Evolutionary conservation across 2,797 vertebrate genomes (phyloP).

Genomic region (Nyctibius grandis): DNA sequence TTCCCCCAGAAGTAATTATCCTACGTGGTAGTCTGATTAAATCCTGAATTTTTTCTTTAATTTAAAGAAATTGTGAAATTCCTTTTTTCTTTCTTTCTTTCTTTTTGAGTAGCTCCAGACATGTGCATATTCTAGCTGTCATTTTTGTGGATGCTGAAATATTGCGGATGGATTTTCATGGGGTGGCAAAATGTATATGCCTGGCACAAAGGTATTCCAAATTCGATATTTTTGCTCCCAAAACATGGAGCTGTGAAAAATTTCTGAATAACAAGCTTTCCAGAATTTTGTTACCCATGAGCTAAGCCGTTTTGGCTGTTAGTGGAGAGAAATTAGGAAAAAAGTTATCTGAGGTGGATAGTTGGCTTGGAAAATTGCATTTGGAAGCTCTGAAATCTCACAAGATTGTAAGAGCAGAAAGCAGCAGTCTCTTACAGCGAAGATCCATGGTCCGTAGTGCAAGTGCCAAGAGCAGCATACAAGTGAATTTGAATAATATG

Average conservation of each 20-base stretch:
- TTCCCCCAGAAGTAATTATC: background rate
- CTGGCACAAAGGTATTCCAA: background rate
- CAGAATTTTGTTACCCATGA: background rate
- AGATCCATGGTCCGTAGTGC: background rate
- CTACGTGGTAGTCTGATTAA: background rate
- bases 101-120: background rate
- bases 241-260: background rate
- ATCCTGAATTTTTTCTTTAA: background rate
- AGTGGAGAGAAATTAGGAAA: background rate
- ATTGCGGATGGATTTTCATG: background rate
- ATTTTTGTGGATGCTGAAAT: background rate
- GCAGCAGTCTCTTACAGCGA: background rate
- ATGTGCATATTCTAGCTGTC: background rate
- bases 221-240: background rate
- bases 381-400: background rate
- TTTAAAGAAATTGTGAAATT: background rate
- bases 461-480: background rate
- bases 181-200: background rate
- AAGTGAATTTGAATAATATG: background rate
- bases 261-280: background rate
- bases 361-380: background rate
- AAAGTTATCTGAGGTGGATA: background rate
- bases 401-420: background rate
- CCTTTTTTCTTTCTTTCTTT: background rate
- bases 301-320: conserved; percentile 6